Percentiles rank a stretch among this genome's conserved stretches.
Conservation (phyloP, 1,140 invertebrate genomes). For the Frieseomelitta varia region DNA sequence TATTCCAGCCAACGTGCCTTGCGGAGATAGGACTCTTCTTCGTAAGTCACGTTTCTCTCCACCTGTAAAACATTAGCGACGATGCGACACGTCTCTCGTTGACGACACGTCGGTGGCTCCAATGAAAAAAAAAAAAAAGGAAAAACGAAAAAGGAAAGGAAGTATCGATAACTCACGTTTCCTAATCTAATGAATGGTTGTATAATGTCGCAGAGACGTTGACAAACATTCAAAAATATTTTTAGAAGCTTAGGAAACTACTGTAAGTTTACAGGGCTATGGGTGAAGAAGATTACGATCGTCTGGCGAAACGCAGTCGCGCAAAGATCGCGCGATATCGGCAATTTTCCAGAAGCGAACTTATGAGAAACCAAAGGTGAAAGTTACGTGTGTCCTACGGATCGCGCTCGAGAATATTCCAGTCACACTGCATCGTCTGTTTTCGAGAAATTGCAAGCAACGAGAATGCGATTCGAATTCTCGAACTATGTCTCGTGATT, state of each 20-base stretch:
- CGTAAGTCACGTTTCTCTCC: conserved; percentile 85
- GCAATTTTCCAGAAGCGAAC: background rate
- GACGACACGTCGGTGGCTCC: no score
- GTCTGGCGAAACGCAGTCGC: background rate
- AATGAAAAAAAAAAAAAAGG: no score
- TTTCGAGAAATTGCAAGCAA: conserved; percentile 21
- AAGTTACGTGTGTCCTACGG: conserved; percentile 21
- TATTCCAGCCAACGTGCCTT: conserved; percentile 90
- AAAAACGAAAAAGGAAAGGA: no score
- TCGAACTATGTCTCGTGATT: background rate
- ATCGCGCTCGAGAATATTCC: conserved; percentile 21
- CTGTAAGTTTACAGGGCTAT: no score
- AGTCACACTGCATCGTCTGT: conserved; percentile 13
- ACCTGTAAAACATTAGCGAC: no score
- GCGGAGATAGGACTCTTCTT: conserved; percentile 87
- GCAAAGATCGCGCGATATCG: conserved; percentile 22
- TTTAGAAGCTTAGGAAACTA: no score
- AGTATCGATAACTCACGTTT: no score
- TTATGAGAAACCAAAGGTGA: conserved; percentile 36
- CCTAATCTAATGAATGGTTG: no score
- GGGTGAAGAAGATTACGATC: background rate
- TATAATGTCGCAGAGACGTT: no score
- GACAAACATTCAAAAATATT: no score
- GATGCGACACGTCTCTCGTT: no score
- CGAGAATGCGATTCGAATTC: background rate